Evolutionary conservation across 2,888 invertebrate species (phyloP).

Genomic region (Spicauda simplicius): DNA sequence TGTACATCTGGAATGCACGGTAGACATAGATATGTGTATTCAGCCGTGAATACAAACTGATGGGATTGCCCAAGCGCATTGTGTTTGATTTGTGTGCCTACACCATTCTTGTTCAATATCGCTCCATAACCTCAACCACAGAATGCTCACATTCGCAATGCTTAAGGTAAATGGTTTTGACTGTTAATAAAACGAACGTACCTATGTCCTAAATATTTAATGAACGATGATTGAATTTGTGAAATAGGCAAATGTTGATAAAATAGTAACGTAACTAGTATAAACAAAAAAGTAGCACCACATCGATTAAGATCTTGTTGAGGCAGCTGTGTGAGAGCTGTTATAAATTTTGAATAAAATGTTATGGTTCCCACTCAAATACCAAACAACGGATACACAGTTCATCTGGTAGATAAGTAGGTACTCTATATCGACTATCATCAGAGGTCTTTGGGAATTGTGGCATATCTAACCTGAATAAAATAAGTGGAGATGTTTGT

Average conservation of each 20-base stretch:
- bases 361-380: too few relatives aligned
- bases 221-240: background rate
- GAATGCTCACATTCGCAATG: conserved; percentile 3
- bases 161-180: conserved; percentile 2
- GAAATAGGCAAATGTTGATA: background rate
- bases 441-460: too few relatives aligned
- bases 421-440: too few relatives aligned
- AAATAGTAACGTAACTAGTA: too few relatives aligned
- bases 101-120: conserved; percentile 14
- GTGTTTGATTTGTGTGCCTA: conserved; percentile 19
- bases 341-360: too few relatives aligned
- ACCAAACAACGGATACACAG: too few relatives aligned
- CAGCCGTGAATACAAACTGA: conserved; percentile 24
- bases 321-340: too few relatives aligned
- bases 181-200: conserved; percentile 1
- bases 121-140: background rate
- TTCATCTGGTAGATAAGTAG: too few relatives aligned
- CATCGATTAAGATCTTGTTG: too few relatives aligned
- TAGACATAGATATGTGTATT: conserved; percentile 3
- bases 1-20: background rate
- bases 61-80: conserved; percentile 26
- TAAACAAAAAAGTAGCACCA: too few relatives aligned
- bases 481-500: too few relatives aligned
- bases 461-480: too few relatives aligned
- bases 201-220: background rate